These are phyloP conservation scores for Trisateles emortualis DNA, from an alignment of 2,888 invertebrate genomes.

Conservation along the genomic window DNA sequence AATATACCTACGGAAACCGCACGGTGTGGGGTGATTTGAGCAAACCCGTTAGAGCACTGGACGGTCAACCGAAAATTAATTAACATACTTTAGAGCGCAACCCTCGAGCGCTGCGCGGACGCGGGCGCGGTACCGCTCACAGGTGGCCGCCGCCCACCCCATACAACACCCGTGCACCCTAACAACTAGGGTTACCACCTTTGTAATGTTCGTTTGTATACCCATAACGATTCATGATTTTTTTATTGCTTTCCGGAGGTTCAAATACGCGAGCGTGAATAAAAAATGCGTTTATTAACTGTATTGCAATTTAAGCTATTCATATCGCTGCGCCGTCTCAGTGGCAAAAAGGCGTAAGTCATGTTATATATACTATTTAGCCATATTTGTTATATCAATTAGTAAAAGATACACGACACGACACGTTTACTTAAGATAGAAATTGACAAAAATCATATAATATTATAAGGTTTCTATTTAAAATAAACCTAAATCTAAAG, in stretches of 20 bases:
- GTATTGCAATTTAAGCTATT: conserved; percentile 10
- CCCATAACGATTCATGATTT: conserved; percentile 45
- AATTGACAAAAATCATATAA: no score
- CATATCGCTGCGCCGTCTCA: not conserved
- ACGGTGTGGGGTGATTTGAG: conserved; percentile 78
- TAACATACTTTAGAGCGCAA: conserved; percentile 85
- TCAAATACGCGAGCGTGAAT: conserved; percentile 29
- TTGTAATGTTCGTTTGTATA: conserved; percentile 49
- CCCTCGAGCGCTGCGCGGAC: conserved; percentile 65
- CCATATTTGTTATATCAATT: no score
- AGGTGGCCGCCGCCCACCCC: conserved; percentile 69
- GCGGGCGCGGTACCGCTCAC: conserved; percentile 49
- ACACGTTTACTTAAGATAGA: no score
- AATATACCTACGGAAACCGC: conserved; percentile 81
- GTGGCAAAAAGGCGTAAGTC: not conserved
- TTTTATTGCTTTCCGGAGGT: conserved; percentile 37
- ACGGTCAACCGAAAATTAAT: conserved; percentile 86
- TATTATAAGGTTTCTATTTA: no score
- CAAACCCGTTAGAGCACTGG: conserved; percentile 69
- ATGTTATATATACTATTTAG: no score
- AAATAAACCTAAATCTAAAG: no score
- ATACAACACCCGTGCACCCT: conserved; percentile 39
- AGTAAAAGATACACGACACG: no score
- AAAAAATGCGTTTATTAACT: conserved; percentile 36
- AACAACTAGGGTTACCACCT: conserved; percentile 52